Evolutionary conservation across 2,888 invertebrate species (phyloP), one percentile per base, ranked within the genome.

Genomic region (Willowsia nigromaculata): DNA sequence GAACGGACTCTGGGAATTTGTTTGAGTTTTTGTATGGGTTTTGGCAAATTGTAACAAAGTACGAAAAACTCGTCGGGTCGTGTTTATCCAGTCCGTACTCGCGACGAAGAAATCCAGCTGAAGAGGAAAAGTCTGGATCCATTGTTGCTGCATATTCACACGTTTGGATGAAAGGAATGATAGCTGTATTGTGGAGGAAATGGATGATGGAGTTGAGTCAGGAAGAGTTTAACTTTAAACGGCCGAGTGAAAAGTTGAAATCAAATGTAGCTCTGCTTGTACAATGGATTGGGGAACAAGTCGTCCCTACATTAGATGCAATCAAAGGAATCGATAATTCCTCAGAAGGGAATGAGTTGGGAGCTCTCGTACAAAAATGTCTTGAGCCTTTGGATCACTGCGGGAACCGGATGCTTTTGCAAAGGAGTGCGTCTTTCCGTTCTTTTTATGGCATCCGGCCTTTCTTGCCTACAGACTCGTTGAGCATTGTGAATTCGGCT

Each of bases 221-320:
- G 50, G 80, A 71, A 59, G 86, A 85, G 56, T 90, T 91, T 81
- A 78, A 84, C 37, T 65, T 78, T 0, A 90, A 90, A 68, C 85
- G 85, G 18, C 89, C 89, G 0, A 91, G 88, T 88, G 93, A 93
- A 89, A 90, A 89, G 84, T 53, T 92, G 25, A 89, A 91, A 84
- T 90, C 92, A n/a, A 90, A 91, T 59, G 85, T 92, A 11, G 88
- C 87, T 3, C 76, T 93, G 11, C 50, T 92, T 13, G 85, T 93
- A 37, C 90, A 91, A 37, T 92, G 92, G 91, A 90, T 92, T n/a
- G 88, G 86, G 33, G 91, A 91, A 86, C 65, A 90, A 87, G 88
- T 88, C 76, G 71, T 90, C 25, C 90, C 90, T 22, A 65, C 85
- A 30, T 53, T 91, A 62, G 71, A 84, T 82, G 83, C 71, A 53